These are phyloP conservation scores for Conus ventricosus DNA, from an alignment of 1,140 invertebrate genomes.

Conservation along the genomic window DNA sequence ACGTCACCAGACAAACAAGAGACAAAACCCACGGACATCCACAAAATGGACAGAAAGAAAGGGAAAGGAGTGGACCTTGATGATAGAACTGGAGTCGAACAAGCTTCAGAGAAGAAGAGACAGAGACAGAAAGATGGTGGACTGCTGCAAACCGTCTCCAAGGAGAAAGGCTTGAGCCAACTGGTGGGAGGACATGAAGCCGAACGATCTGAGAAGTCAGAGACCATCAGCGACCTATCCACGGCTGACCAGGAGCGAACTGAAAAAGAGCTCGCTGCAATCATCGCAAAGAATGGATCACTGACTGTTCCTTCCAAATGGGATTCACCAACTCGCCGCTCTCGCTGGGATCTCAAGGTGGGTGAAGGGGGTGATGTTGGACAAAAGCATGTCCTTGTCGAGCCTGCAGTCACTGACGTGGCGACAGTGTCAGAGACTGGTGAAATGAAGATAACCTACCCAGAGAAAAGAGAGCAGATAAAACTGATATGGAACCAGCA, in stretches of 20 bases:
- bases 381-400: neutral
- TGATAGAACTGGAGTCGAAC: too few species aligned
- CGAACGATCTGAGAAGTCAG: too few species aligned
- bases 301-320: conserved; percentile 18
- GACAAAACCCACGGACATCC: too few species aligned
- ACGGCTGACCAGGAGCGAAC: neutral
- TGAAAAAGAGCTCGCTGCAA: neutral
- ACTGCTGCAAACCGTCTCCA: neutral
- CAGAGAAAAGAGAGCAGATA: neutral
- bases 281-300: conserved; percentile 14
- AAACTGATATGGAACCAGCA: neutral
- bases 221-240: neutral
- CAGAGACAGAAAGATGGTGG: neutral
- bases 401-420: too few species aligned
- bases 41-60: too few species aligned
- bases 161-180: too few species aligned
- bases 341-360: neutral
- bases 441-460: neutral
- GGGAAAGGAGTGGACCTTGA: too few species aligned
- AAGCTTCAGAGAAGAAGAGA: neutral
- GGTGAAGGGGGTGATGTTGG: neutral
- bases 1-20: too few species aligned
- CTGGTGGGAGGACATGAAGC: too few species aligned
- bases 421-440: too few species aligned
- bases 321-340: conserved; percentile 23